phyloP scores from a whole-genome alignment of 2,888 invertebrate species.

The Tipula vernalis region DNA sequence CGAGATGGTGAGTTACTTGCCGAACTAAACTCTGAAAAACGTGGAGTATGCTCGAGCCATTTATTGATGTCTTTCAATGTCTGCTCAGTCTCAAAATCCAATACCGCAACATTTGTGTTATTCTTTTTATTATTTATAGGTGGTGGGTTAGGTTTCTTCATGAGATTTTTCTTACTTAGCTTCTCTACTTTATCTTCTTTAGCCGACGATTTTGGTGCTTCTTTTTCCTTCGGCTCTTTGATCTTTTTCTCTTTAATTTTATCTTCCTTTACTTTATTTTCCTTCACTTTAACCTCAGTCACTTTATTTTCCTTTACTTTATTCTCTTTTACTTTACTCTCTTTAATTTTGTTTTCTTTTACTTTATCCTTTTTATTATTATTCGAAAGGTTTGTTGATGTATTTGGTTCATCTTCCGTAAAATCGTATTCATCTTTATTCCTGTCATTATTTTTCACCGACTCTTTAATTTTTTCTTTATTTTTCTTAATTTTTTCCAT shows the following conservation, averaged over 20 bases:
- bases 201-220: slow-evolving; percentile 21
- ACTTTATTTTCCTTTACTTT: slow-evolving; percentile 17
- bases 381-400: not conserved
- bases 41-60: slow-evolving; percentile 76
- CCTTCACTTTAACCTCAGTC: slow-evolving; percentile 18
- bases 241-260: slow-evolving; percentile 28
- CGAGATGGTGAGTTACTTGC: slow-evolving; percentile 65
- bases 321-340: slow-evolving; percentile 21
- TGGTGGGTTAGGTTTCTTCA: not conserved
- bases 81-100: slow-evolving; percentile 54
- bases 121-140: slow-evolving; percentile 10
- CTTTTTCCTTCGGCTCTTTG: slow-evolving; percentile 28
- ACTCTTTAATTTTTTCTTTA: slow-evolving; percentile 13
- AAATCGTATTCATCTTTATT: slow-evolving; percentile 21
- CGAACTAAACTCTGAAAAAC: slow-evolving; percentile 60
- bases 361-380: slow-evolving; percentile 17
- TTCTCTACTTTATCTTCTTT: slow-evolving; percentile 44
- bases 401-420: slow-evolving; percentile 22
- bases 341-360: slow-evolving; percentile 18
- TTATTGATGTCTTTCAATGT: slow-evolving; percentile 71
- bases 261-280: slow-evolving; percentile 18
- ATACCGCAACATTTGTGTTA: slow-evolving; percentile 42
- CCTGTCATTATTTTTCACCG: slow-evolving; percentile 15
- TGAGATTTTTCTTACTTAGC: slow-evolving; percentile 24
- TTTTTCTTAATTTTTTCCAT: not conserved